Base-by-base conservation (phyloP, 2,113 vertebrate species). In the Pomatorhinus ruficollis region DNA sequence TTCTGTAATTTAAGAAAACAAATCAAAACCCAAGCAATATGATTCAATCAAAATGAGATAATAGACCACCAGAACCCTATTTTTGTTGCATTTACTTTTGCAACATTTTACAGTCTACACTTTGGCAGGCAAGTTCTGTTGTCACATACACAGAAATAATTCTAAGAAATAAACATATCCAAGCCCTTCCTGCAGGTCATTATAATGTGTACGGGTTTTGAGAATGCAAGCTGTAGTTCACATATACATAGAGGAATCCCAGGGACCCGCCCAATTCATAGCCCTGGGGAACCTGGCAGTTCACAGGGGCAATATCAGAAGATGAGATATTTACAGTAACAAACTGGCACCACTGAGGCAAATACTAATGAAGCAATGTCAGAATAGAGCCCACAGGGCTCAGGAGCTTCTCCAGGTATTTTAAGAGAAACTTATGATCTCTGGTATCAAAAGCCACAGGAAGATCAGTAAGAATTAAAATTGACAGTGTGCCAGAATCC, bases 381-480 rank as follows among this genome's bases (percentile, higher is more conserved):
- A 95, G 96, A 91, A 90, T 24, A 31, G 75, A 89, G 83, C 86
- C 95, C 83, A 85, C 15, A 40, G 95, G 93, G 87, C 93, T 90
- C 44, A 25, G 65, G 68, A 93, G 87, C 94, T 96, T 95, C 92
- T 83, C 92, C 95, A 96, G 78, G 86, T 96, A 83, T 96, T 94
- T 93, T 97, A 82, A 81, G n/a, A 76, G 84, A 96, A 96, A 92
- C 63, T 69, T 98, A 87, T 97, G 97, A 98, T 97, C 96, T 96
- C 66, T 77, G 63, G 60, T 97, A 97, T 97, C 96, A 97, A 98
- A 97, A 97, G 94, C 95, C 96, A 95, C 75, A 35, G 79, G 90
- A 96, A 98, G 93, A 97, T 98, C 97, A 97, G 93, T 97, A 94
- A 91, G 93, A 97, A 98, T 97, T 96, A 95, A 97, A 97, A 98